Percentiles rank a stretch among this genome's conserved stretches.
These are phyloP conservation scores for Danio jaintianensis DNA, from an alignment of 2,797 vertebrate genomes.

Conservation along the genomic window DNA sequence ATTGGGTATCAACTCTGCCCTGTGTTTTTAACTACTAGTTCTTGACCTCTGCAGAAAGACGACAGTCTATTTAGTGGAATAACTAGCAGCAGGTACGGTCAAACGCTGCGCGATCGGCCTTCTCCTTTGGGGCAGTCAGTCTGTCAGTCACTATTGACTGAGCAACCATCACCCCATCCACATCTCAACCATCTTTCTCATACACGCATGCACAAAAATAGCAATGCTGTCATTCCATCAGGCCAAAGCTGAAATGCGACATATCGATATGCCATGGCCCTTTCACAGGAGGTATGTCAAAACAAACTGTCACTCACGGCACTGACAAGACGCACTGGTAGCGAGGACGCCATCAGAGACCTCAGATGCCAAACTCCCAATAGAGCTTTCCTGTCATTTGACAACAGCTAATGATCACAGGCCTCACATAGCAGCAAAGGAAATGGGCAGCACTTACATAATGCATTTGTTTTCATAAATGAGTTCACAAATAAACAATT, in stretches of 20 bases:
- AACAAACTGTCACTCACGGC: slow-evolving; percentile 48
- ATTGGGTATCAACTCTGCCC: background rate
- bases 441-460: slow-evolving; percentile 20
- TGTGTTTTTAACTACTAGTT: background rate
- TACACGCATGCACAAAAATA: slow-evolving; percentile 27
- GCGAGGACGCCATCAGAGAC: slow-evolving; percentile 32
- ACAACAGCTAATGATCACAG: slow-evolving; percentile 50
- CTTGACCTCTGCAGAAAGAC: slow-evolving; percentile 25
- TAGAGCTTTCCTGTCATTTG: slow-evolving; percentile 41
- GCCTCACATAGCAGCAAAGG: slow-evolving; percentile 1
- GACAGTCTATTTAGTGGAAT: slow-evolving; percentile 23
- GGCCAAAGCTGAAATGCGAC: slow-evolving; percentile 30
- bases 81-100: slow-evolving; percentile 30
- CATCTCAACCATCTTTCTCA: slow-evolving; percentile 24
- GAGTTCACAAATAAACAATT: background rate
- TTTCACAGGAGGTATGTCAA: slow-evolving; percentile 55
- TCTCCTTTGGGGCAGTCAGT: slow-evolving; percentile 16
- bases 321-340: slow-evolving; percentile 35
- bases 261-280: slow-evolving; percentile 49
- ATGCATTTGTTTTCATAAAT: slow-evolving; percentile 34
- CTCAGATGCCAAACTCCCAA: slow-evolving; percentile 21
- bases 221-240: slow-evolving; percentile 43
- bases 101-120: slow-evolving; percentile 2
- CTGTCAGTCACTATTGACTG: slow-evolving; percentile 39
- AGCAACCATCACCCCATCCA: slow-evolving; percentile 34